Base-by-base conservation (phyloP, 2,113 vertebrate species). In the Odocoileus hemionus region DNA sequence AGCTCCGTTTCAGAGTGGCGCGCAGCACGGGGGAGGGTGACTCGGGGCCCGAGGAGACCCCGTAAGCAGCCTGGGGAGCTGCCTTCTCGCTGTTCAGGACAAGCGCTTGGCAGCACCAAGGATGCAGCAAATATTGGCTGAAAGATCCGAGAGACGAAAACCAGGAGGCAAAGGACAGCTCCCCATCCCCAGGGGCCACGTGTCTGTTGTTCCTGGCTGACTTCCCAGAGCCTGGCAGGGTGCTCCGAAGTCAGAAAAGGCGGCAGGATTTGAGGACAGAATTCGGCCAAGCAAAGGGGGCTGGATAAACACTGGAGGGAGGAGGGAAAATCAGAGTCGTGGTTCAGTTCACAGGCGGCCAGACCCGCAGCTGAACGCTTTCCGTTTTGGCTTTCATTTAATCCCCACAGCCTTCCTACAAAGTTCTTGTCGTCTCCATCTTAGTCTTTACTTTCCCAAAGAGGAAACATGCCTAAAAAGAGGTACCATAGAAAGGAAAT, bases 11-110 rank as follows among this genome's bases (percentile, higher is more conserved):
- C 43, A 82, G 55, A 80, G 74, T 25, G 82, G 17, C 57, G 3
- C 4, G 74, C n/a, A 1, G 19, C 55, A 0, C 1, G 23, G 33
- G 45, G 17, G 83, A 8, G 7, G 12, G 3, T 1, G 28, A 28
- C n/a, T 7, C 43, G 67, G 19, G 36, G 21, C 11, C 25, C 0
- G 0, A 26, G 58, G 7, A 28, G 7, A 13, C 6, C 1, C n/a
- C 78, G 39, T 6, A 25, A 17, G 14, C n/a, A 50, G 50, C 7
- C 14, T 15, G 33, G 16, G 10, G 15, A 67, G 23, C 50, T 21
- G 55, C 47, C 1, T 58, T 36, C 26, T 58, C 12, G 5, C 23
- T 47, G 50, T 23, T 79, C n/a, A 57, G 21, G 25, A 55, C n/a
- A 10, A 80, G 79, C 9, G 1, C 36, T 60, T 10, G 74, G 64